Evolutionary conservation across 2,797 vertebrate species (phyloP).

Genomic region (Tokudaia muenninki): DNA sequence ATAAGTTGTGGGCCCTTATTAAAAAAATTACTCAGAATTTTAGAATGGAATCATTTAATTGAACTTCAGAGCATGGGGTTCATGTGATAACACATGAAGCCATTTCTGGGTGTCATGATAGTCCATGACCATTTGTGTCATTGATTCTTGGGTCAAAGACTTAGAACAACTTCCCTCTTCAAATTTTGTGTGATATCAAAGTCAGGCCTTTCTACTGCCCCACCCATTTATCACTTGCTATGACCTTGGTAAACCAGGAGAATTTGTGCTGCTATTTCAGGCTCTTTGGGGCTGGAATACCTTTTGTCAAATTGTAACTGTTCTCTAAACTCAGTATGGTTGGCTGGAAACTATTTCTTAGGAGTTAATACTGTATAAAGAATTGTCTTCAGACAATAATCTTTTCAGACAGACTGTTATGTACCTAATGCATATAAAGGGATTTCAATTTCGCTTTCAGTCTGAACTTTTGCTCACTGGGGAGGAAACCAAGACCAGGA

Average conservation of each 20-base stretch:
- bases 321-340: neutral
- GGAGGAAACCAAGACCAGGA: neutral
- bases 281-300: neutral
- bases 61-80: neutral
- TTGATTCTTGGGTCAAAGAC: neutral
- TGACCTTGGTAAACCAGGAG: neutral
- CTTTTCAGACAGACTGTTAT: neutral
- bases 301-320: neutral
- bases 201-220: neutral
- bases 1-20: neutral
- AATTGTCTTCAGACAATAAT: neutral
- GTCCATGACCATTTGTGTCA: neutral
- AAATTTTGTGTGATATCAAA: neutral
- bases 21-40: slow-evolving; percentile 3
- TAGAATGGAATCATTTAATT: neutral
- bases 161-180: neutral
- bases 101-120: neutral
- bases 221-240: neutral
- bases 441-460: slow-evolving; percentile 33
- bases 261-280: neutral
- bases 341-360: neutral
- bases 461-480: neutral
- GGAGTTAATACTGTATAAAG: neutral
- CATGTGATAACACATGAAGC: rapidly evolving
- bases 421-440: neutral